A percentile compares a stretch with the other conserved stretches of the same genome.
Conservation (phyloP, 2,797 vertebrate species). For the Neosilurus mollespiculum region DNA sequence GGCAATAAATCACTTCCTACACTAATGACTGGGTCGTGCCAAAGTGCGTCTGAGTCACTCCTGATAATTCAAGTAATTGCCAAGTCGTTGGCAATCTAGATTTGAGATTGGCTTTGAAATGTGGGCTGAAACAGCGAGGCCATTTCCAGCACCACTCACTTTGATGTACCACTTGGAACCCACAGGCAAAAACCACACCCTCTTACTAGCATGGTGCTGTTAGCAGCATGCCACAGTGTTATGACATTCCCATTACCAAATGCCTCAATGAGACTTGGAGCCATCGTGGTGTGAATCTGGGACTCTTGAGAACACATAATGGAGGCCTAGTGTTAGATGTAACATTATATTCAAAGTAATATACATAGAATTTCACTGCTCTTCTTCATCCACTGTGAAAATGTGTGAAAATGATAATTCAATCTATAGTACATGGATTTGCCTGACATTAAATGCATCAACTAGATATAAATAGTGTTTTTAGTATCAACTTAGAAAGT, state of each 20-base stretch:
- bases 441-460: neutral
- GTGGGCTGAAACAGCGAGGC: conserved; percentile 36
- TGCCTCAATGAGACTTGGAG: neutral
- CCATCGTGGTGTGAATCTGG: neutral
- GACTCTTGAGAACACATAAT: conserved; percentile 28
- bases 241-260: conserved; percentile 32
- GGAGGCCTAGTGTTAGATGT: conserved; percentile 28
- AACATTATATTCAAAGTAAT: conserved; percentile 17
- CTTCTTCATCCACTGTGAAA: neutral
- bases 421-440: neutral
- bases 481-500: neutral
- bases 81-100: conserved; percentile 51
- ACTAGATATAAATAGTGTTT: neutral
- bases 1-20: conserved; percentile 27
- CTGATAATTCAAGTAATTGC: conserved; percentile 56
- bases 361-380: neutral
- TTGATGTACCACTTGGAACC: conserved; percentile 56
- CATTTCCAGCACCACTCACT: conserved; percentile 40
- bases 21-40: conserved; percentile 49
- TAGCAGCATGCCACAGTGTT: conserved; percentile 27
- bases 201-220: neutral
- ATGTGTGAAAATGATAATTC: neutral
- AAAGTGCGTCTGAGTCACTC: conserved; percentile 42
- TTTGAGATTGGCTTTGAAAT: conserved; percentile 56
- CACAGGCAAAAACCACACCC: neutral